phyloP scores from a whole-genome alignment of 2,797 vertebrate genomes.

The Anas bernieri region DNA sequence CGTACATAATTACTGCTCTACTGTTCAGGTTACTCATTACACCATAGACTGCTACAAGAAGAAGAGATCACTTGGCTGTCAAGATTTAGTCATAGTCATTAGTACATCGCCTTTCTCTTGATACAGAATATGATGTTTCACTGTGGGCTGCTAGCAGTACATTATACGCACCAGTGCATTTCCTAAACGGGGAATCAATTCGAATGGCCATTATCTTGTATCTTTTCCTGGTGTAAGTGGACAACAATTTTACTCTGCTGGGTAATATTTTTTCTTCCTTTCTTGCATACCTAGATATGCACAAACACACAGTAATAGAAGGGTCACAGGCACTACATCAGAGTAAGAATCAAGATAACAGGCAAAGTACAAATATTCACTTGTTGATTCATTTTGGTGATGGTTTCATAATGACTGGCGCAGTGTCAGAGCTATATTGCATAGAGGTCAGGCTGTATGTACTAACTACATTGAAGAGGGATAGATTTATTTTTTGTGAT shows the following conservation, averaged over 20 bases:
- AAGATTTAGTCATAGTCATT: conserved; percentile 29
- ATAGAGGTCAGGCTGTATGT: background rate
- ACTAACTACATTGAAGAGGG: background rate
- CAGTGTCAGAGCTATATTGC: background rate
- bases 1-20: conserved; percentile 18
- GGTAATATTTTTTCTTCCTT: background rate
- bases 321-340: background rate
- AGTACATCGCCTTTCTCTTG: conserved; percentile 15
- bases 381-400: background rate
- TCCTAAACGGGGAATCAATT: background rate
- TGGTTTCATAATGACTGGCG: background rate
- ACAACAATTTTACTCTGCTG: background rate
- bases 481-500: background rate
- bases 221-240: background rate
- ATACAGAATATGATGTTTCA: background rate
- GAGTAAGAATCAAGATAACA: background rate
- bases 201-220: background rate
- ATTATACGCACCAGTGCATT: background rate
- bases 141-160: background rate
- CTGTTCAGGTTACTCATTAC: conserved; percentile 49
- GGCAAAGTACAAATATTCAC: background rate
- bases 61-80: conserved; percentile 33
- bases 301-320: background rate
- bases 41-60: background rate
- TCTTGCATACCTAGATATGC: background rate